Percentiles rank a stretch among this genome's conserved stretches.
These are phyloP conservation scores for Hemiscyllium ocellatum DNA, from an alignment of 2,113 vertebrate species.

Conservation along the genomic window DNA sequence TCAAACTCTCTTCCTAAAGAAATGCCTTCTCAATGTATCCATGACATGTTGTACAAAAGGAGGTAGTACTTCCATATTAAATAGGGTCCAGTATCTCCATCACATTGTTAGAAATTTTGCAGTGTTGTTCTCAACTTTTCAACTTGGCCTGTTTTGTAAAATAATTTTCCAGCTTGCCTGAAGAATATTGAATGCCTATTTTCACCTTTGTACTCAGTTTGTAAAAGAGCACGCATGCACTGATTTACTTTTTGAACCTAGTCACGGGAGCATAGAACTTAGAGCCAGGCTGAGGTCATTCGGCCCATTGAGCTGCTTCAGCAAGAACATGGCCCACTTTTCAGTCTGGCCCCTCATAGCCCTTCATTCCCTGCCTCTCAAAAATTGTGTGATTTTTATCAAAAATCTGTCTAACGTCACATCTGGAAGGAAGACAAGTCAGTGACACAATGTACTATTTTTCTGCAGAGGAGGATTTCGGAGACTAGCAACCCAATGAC, in stretches of 20 bases:
- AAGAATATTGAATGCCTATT: background rate
- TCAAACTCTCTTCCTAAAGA: background rate
- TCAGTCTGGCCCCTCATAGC: no score
- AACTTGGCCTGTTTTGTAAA: background rate
- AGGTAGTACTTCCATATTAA: background rate
- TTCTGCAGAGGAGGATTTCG: no score
- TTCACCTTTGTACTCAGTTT: background rate
- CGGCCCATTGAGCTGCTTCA: no score
- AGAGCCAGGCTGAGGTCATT: no score
- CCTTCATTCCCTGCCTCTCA: no score
- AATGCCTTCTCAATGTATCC: background rate
- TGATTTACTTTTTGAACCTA: background rate
- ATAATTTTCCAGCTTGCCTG: background rate
- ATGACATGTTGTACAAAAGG: background rate
- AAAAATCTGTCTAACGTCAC: no score
- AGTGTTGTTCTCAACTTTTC: background rate
- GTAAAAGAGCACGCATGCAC: background rate
- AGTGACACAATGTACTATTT: no score
- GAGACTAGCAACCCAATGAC: no score
- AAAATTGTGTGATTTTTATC: no score
- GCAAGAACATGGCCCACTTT: no score
- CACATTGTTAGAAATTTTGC: background rate
- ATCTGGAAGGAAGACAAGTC: no score
- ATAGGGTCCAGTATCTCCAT: background rate
- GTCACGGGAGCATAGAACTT: no score